A percentile compares a stretch with the other conserved stretches of the same genome.
phyloP scores from a whole-genome alignment of 1,140 invertebrate species.

The Brachionus rotundiformis region DNA sequence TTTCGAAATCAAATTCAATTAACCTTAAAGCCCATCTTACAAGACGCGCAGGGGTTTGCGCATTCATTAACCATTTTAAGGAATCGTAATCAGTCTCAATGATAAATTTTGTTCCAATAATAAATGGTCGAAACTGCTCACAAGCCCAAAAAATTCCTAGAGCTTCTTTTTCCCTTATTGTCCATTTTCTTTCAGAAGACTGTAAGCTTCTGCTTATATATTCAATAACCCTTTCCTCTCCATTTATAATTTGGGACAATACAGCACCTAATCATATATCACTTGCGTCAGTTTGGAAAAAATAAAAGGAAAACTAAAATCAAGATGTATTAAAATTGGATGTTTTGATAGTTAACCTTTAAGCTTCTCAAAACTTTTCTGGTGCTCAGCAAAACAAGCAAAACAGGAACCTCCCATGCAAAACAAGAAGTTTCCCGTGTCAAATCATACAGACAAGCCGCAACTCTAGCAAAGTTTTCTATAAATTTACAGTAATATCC shows the following conservation, averaged over 20 bases:
- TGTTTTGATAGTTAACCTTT: neutral
- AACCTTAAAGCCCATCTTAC: slow-evolving; percentile 65
- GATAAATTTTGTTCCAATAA: slow-evolving; percentile 21
- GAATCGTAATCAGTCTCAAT: slow-evolving; percentile 25
- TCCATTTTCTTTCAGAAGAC: neutral
- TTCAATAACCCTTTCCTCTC: slow-evolving; percentile 20
- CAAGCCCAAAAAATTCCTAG: neutral
- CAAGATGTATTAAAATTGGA: neutral
- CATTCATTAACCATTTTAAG: slow-evolving; percentile 21
- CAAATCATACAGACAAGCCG: neutral
- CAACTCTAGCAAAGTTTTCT: slow-evolving; percentile 19
- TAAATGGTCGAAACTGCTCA: neutral
- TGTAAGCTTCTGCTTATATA: slow-evolving; percentile 13
- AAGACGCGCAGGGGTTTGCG: slow-evolving; percentile 34
- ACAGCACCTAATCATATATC: slow-evolving; percentile 52
- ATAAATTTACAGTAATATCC: slow-evolving; percentile 56
- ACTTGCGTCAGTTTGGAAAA: slow-evolving; percentile 52
- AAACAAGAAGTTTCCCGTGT: neutral
- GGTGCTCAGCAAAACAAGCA: neutral
- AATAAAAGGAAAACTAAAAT: slow-evolving; percentile 43
- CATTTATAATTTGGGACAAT: slow-evolving; percentile 51
- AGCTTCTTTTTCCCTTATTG: neutral
- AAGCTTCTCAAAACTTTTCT: neutral
- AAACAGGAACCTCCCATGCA: neutral
- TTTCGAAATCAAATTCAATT: slow-evolving; percentile 64